Conservation (phyloP, 2,888 invertebrate species). For the Eilema sororculum region DNA sequence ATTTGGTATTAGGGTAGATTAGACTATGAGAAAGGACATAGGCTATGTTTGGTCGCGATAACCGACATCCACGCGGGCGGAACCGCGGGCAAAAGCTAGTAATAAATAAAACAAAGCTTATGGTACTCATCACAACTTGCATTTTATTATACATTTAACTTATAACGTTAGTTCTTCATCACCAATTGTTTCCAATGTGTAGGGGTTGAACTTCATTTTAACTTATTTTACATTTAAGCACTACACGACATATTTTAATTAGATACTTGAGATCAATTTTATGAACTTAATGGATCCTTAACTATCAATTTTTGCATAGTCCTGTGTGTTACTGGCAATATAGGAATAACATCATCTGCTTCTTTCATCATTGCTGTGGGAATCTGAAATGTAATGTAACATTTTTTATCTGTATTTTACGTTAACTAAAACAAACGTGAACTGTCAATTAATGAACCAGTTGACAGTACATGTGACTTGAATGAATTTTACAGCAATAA, state of each 20-base stretch:
- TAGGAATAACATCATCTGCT: constrained; percentile 79
- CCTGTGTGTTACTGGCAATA: constrained; percentile 73
- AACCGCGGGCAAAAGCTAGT: too few species aligned
- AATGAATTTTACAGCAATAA: too few species aligned
- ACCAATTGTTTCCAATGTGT: neutral
- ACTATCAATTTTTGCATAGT: constrained; percentile 74
- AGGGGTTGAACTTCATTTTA: constrained; percentile 26
- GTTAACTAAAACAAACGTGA: too few species aligned
- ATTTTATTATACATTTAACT: constrained; percentile 39
- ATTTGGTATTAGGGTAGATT: too few species aligned
- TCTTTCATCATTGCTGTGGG: constrained; percentile 81
- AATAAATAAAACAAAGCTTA: constrained; percentile 17
- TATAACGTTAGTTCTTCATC: constrained; percentile 1
- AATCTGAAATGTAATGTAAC: constrained; percentile 64
- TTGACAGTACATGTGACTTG: too few species aligned
- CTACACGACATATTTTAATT: constrained; percentile 38
- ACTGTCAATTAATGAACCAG: too few species aligned
- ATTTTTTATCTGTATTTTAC: neutral
- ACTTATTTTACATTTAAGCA: constrained; percentile 33
- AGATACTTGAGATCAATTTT: constrained; percentile 35
- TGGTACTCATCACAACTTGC: constrained; percentile 23
- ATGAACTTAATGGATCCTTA: constrained; percentile 50
- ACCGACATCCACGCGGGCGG: too few species aligned
- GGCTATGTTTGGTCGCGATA: too few species aligned
- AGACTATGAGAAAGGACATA: too few species aligned